Percentiles rank a stretch among this genome's conserved stretches.
phyloP scores from a whole-genome alignment of 2,113 vertebrate species.

The Esox niger region DNA sequence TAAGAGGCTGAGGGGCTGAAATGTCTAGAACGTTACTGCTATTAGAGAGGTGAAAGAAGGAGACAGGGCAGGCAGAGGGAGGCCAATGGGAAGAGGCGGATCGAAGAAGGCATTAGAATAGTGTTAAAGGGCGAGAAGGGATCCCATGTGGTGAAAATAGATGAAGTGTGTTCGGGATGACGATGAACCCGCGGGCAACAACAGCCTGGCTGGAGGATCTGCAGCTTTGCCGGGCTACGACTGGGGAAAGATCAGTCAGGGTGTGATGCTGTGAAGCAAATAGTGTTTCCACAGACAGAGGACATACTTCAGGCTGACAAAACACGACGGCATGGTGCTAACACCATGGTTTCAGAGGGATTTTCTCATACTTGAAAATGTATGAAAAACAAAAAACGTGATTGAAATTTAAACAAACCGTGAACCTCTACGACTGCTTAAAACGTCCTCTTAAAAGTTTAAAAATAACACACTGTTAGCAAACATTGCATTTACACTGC shows the following conservation, averaged over 20 bases:
- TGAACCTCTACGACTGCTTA: too few relatives aligned
- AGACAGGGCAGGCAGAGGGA: not conserved
- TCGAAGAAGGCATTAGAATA: not conserved
- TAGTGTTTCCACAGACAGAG: not conserved
- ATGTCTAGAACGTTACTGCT: not conserved
- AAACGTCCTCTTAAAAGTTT: too few relatives aligned
- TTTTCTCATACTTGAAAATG: too few relatives aligned
- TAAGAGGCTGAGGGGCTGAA: conserved; percentile 5
- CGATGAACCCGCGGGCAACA: not conserved
- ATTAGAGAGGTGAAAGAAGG: conserved; percentile 5
- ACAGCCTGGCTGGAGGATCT: not conserved
- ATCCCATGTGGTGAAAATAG: not conserved
- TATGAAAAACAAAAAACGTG: too few relatives aligned
- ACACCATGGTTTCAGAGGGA: too few relatives aligned
- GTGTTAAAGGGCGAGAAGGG: not conserved
- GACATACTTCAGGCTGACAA: too few relatives aligned
- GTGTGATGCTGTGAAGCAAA: not conserved
- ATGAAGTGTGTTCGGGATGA: conserved; percentile 5
- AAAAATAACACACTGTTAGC: too few relatives aligned
- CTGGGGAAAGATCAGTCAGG: not conserved
- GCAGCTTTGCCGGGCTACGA: not conserved
- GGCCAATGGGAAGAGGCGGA: not conserved
- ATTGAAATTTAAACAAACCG: too few relatives aligned
- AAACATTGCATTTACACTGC: too few relatives aligned
- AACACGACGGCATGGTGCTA: not conserved